A percentile compares a stretch with the other conserved stretches of the same genome.
These are phyloP conservation scores for Vimba vimba DNA, from an alignment of 2,113 vertebrate species.

Conservation along the genomic window DNA sequence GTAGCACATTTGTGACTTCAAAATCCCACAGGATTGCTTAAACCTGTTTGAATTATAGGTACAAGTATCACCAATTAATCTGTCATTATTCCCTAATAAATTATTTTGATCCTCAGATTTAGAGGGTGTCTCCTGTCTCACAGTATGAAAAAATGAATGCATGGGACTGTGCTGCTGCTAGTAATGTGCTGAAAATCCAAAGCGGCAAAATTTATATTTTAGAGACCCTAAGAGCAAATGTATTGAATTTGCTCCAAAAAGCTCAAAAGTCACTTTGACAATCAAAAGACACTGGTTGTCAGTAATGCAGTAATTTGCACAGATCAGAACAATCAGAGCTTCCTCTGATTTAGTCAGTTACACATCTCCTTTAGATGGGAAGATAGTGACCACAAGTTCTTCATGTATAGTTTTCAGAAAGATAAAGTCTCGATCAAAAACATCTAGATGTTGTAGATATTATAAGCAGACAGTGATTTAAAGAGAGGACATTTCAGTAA, in stretches of 20 bases:
- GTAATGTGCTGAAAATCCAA: neutral
- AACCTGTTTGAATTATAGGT: slow-evolving; percentile 74
- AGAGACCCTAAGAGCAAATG: neutral
- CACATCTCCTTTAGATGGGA: neutral
- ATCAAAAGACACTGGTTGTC: neutral
- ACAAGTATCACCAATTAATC: slow-evolving; percentile 58
- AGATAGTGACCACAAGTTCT: neutral
- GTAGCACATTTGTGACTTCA: neutral
- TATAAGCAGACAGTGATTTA: slow-evolving; percentile 38
- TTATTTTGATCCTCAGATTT: neutral
- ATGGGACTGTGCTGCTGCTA: neutral
- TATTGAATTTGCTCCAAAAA: neutral
- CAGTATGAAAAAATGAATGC: neutral
- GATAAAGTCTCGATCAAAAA: neutral
- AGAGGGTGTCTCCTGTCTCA: neutral
- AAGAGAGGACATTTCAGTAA: slow-evolving; percentile 58
- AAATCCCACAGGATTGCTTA: neutral
- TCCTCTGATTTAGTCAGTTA: neutral
- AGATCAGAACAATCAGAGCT: neutral
- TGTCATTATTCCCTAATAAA: slow-evolving; percentile 25
- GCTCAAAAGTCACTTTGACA: neutral
- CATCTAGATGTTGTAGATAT: slow-evolving; percentile 29
- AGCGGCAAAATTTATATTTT: neutral
- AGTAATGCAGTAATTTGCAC: neutral
- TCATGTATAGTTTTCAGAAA: neutral